phyloP scores from a whole-genome alignment of 35 echinoderm and acorn worm genomes.

The Heliocidaris erythrogramma region DNA sequence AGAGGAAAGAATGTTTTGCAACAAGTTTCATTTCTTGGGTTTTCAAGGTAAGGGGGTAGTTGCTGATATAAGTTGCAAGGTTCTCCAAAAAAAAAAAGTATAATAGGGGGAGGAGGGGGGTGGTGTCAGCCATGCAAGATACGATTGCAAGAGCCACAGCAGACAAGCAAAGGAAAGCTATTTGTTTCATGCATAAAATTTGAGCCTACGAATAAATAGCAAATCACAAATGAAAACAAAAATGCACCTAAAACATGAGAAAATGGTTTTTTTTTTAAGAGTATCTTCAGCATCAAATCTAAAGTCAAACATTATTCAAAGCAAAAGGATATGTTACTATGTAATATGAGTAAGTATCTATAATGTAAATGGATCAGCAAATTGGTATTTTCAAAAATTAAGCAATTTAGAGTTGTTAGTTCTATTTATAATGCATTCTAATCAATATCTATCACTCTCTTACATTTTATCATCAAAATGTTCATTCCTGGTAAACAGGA shows the following conservation, averaged over 20 bases:
- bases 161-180: constrained; percentile 11
- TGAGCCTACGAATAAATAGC: not conserved
- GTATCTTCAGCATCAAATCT: too few relatives aligned
- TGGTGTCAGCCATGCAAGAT: constrained; percentile 27
- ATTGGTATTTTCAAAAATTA: too few relatives aligned
- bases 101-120: not conserved
- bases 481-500: too few relatives aligned
- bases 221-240: constrained; percentile 6
- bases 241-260: not conserved
- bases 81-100: not conserved
- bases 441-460: too few relatives aligned
- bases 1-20: not conserved
- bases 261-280: not conserved
- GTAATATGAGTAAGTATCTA: too few relatives aligned
- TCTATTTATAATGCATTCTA: too few relatives aligned
- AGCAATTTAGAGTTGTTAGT: too few relatives aligned
- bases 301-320: too few relatives aligned
- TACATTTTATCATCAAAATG: too few relatives aligned
- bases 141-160: constrained; percentile 11
- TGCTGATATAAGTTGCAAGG: not conserved
- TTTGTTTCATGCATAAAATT: constrained; percentile 37
- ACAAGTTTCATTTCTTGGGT: not conserved
- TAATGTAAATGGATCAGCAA: too few relatives aligned
- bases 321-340: too few relatives aligned
- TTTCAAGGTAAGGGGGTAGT: not conserved